Percentiles rank a stretch among this genome's conserved stretches.
Conservation (phyloP, 2,113 vertebrate species). For the Phylloscopus trochiloides region DNA sequence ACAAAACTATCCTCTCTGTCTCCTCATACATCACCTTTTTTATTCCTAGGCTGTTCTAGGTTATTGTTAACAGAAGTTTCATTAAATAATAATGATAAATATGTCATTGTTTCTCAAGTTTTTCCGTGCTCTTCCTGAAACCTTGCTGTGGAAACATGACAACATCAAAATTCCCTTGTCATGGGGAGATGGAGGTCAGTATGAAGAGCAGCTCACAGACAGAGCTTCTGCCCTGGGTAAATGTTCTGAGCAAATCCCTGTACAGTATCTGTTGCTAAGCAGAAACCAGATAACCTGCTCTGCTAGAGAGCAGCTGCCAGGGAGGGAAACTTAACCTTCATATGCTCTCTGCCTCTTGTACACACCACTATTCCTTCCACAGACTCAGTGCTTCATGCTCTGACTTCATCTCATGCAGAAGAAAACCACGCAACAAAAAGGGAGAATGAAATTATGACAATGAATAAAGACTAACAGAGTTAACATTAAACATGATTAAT, state of each 20-base stretch:
- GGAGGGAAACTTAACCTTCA: neutral
- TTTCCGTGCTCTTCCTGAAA: neutral
- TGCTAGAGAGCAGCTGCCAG: neutral
- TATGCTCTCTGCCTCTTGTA: neutral
- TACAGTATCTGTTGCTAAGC: neutral
- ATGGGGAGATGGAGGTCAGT: neutral
- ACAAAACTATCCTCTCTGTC: neutral
- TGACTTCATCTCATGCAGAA: neutral
- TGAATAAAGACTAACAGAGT: neutral
- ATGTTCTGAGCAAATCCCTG: neutral
- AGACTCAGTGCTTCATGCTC: neutral
- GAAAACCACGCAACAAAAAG: neutral
- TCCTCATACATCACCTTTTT: neutral
- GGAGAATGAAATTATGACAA: neutral
- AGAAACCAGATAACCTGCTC: slow-evolving; percentile 22
- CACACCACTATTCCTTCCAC: neutral
- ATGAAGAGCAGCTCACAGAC: neutral
- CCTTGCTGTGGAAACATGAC: neutral
- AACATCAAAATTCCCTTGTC: neutral
- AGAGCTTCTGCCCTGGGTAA: neutral
- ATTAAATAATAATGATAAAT: neutral
- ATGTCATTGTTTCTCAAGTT: neutral
- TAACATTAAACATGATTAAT: neutral
- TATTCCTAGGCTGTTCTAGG: neutral
- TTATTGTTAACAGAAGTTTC: neutral